phyloP scores from a whole-genome alignment of 2,888 invertebrate species.

The Altica lythri region DNA sequence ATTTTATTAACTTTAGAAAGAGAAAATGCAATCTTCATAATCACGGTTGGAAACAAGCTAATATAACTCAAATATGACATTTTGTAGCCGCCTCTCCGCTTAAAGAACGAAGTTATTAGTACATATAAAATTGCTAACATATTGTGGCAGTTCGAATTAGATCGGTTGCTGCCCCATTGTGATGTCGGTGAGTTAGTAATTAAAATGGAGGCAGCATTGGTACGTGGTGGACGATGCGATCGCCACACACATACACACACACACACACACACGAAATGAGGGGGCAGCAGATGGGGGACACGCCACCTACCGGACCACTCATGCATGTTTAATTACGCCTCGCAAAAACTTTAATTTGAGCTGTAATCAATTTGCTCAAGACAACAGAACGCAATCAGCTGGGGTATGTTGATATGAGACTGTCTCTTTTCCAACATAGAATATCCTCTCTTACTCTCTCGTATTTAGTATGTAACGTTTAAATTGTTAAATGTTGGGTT shows the following conservation, averaged over 20 bases:
- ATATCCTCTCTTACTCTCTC: slow-evolving; percentile 2
- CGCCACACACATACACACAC: background rate
- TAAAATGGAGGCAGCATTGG: slow-evolving; percentile 47
- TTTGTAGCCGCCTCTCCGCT: too few species aligned
- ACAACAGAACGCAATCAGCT: slow-evolving; percentile 55
- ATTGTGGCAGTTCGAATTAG: slow-evolving; percentile 31
- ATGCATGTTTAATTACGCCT: slow-evolving; percentile 54
- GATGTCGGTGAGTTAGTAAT: slow-evolving; percentile 43
- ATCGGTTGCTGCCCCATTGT: slow-evolving; percentile 34
- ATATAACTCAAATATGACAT: too few species aligned
- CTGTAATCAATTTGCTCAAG: slow-evolving; percentile 57
- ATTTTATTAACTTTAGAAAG: too few species aligned
- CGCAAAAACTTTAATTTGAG: slow-evolving; percentile 57
- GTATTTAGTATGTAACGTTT: too few species aligned
- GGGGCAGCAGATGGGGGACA: slow-evolving; percentile 1
- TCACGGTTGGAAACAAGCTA: too few species aligned
- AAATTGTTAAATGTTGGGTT: too few species aligned
- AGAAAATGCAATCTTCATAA: too few species aligned
- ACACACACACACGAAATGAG: background rate
- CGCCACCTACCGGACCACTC: slow-evolving; percentile 39
- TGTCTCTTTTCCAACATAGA: background rate
- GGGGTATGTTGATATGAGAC: slow-evolving; percentile 22
- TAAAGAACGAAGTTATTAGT: slow-evolving; percentile 1
- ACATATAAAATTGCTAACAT: slow-evolving; percentile 37
- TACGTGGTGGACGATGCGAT: slow-evolving; percentile 15